Conservation (phyloP, 2,113 vertebrate genomes). For the Anguilla japonica region DNA sequence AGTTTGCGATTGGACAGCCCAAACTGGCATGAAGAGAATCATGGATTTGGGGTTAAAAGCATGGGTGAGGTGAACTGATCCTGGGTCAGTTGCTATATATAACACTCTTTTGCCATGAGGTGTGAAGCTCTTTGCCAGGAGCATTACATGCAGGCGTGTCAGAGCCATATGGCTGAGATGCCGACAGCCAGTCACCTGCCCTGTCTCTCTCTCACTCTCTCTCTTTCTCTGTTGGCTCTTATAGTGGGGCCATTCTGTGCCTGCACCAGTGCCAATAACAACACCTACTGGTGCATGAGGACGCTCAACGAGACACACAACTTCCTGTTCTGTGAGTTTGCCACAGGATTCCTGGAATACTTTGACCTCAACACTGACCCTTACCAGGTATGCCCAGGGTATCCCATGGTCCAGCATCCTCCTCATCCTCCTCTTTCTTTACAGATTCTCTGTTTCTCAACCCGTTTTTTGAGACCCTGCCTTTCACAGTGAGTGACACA, state of each 20-base stretch:
- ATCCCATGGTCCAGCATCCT: neutral
- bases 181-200: neutral
- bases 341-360: constrained; percentile 95
- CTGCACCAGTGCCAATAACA: constrained; percentile 97
- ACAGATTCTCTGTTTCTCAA: neutral
- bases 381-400: constrained; percentile 79
- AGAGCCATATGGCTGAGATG: too few species aligned
- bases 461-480: neutral
- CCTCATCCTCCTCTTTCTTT: neutral
- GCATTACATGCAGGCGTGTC: too few species aligned
- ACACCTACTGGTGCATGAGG: constrained; percentile 96
- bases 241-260: constrained; percentile 97
- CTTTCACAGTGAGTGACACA: neutral
- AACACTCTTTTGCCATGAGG: neutral
- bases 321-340: constrained; percentile 97
- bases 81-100: neutral
- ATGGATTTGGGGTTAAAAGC: neutral
- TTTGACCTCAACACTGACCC: constrained; percentile 95
- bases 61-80: neutral
- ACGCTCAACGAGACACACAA: constrained; percentile 97
- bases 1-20: too few species aligned
- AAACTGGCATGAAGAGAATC: too few species aligned
- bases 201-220: constrained; percentile 18
- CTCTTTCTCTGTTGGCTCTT: constrained; percentile 22
- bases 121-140: neutral